Conservation (phyloP, 2,797 vertebrate genomes). For the Ispidina picta region DNA sequence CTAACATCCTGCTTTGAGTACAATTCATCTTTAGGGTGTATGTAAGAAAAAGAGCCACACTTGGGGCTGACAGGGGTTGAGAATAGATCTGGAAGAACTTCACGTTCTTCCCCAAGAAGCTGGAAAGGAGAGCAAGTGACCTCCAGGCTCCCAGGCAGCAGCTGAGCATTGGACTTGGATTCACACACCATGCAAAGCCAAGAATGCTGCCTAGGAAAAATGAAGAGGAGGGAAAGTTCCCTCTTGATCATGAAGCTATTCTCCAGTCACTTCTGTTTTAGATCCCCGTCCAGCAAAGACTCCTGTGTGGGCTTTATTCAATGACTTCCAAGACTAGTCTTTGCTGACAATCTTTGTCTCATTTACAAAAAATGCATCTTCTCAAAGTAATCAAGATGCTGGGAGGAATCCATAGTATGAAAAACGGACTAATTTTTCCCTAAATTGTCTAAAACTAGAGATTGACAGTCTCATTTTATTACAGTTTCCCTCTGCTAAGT, state of each 20-base stretch:
- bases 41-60: neutral
- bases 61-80: neutral
- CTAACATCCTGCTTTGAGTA: neutral
- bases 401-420: neutral
- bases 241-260: neutral
- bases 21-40: neutral
- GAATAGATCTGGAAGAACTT: neutral
- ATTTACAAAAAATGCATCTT: neutral
- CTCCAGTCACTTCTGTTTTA: neutral
- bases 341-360: neutral
- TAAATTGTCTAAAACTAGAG: neutral
- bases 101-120: neutral
- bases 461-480: neutral
- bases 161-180: fast-evolving
- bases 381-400: neutral
- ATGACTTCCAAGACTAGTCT: neutral
- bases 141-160: neutral
- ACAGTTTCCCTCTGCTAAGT: neutral
- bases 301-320: neutral
- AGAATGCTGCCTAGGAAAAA: neutral
- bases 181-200: fast-evolving
- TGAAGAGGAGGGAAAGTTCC: neutral
- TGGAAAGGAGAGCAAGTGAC: neutral
- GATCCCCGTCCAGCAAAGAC: neutral
- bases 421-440: neutral